phyloP scores from a whole-genome alignment of 2,113 vertebrate species.

The Prunella himalayana region DNA sequence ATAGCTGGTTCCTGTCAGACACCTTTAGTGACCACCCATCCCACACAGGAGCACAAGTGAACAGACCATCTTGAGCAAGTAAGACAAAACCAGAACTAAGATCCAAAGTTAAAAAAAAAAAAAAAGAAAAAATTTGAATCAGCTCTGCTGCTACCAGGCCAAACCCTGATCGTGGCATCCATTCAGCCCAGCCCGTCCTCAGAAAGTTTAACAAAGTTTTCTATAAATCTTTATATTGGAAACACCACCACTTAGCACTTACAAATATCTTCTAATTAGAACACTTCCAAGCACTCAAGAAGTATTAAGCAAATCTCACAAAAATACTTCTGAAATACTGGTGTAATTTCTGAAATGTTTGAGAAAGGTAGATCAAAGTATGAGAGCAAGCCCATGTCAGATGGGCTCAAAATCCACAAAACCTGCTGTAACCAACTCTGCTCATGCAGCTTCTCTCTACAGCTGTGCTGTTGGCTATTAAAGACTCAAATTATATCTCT shows the following conservation, averaged over 20 bases:
- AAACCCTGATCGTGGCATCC: background rate
- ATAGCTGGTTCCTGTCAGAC: background rate
- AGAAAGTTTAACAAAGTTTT: background rate
- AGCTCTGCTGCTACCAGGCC: background rate
- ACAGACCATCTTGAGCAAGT: background rate
- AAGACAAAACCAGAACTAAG: background rate
- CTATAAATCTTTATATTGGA: background rate
- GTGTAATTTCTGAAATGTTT: background rate
- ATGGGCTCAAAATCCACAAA: background rate
- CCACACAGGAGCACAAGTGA: background rate
- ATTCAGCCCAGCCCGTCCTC: background rate
- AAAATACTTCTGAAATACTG: background rate
- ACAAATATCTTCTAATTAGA: background rate
- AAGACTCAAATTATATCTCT: background rate
- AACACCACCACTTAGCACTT: background rate
- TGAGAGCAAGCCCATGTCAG: background rate
- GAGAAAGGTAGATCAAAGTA: background rate
- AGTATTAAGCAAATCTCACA: background rate
- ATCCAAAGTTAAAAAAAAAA: background rate
- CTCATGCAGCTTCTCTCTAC: background rate
- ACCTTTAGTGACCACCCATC: background rate
- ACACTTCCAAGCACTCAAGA: background rate
- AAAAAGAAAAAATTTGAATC: background rate
- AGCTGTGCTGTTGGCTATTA: background rate
- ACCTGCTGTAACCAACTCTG: background rate